Evolutionary conservation across 2,797 vertebrate genomes (phyloP), one percentile per base, ranked within the genome.

Genomic region (Sciurus vulgaris): DNA sequence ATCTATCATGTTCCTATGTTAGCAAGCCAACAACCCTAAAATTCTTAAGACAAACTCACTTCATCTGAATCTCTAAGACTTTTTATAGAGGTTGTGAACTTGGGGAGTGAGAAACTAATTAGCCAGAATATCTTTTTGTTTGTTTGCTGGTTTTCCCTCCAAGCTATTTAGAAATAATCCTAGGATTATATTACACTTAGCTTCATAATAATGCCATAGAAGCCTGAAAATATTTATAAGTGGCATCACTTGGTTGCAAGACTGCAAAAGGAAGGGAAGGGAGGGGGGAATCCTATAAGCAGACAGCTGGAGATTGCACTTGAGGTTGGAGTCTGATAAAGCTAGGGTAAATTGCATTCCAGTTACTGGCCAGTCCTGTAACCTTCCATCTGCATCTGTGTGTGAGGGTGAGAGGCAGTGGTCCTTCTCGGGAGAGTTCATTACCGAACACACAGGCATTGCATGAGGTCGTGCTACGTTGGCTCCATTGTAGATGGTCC

Each of bases 11-110:
- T 11, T 90, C 3, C 38, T 61, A 61, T n/a, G 38, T 14, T 33
- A 79, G 30, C 26, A 79, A 90, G 18, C 9, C 63, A 78, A 15
- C 1, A 73, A 11, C 22, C 13, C 20, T 79, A 20, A 89, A 51
- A 89, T 47, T 87, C 44, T 76, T 54, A 91, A 47, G 41, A 38
- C 38, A 38, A 38, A 38, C 67, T 51, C 44, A 85, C 2, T 54
- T 5, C 11, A n/a, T 74, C 41, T 84, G 41, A 54, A 63, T 78
- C 63, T 79, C 28, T 4, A 69, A 38, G 28, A 78, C 5, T 38
- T 73, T 65, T 78, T 81, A 54, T n/a, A 74, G 33, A 84, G 59
- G 89, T 59, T 83, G 65, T 74, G 26, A 76, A 83, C 94, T 70
- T 54, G 33, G 86, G 61, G 38, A 61, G 20, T 54, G 17, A 30